These are phyloP conservation scores for Cyanoliseus patagonus DNA, from an alignment of 2,113 vertebrate genomes.

Conservation along the genomic window DNA sequence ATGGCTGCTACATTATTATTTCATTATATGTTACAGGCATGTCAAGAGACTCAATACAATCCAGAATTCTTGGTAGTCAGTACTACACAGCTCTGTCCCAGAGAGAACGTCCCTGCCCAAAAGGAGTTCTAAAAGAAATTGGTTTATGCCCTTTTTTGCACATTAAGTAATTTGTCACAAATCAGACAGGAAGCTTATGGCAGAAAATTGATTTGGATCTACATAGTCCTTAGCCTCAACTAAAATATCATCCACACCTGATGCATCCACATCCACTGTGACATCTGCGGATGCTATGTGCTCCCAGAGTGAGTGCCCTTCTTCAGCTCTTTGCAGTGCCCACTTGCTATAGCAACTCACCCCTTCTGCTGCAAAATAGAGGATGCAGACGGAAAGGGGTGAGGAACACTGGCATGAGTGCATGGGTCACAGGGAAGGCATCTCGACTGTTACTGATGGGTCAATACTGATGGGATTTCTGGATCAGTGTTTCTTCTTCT, in stretches of 20 bases:
- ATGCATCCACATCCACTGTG: background rate
- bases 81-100: background rate
- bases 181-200: background rate
- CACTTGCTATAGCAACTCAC: background rate
- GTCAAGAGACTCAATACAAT: background rate
- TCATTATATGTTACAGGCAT: background rate
- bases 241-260: background rate
- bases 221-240: background rate
- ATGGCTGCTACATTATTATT: background rate
- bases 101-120: background rate
- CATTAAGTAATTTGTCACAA: background rate
- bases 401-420: background rate
- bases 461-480: background rate
- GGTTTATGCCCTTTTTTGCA: background rate
- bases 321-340: background rate
- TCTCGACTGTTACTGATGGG: background rate
- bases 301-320: background rate
- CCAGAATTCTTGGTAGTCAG: background rate
- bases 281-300: background rate
- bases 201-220: background rate
- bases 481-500: background rate
- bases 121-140: background rate
- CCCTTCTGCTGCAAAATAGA: background rate
- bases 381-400: background rate
- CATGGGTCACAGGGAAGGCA: background rate